phyloP scores from a whole-genome alignment of 2,113 vertebrate genomes.

The Toxostoma redivivum region DNA sequence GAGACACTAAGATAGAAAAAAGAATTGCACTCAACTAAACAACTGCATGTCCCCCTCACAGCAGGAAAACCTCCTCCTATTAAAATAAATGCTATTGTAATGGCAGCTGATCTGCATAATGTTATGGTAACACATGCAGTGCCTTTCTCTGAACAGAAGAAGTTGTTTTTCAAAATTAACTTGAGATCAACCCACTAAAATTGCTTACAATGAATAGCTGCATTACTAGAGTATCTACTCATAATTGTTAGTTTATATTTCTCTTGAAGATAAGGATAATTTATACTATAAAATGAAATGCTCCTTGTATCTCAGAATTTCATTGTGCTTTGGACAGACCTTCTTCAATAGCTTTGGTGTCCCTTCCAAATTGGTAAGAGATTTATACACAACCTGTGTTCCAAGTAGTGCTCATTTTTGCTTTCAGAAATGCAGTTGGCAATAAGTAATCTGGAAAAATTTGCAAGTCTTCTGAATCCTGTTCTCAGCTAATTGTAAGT shows the following conservation, averaged over 20 bases:
- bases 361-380: neutral
- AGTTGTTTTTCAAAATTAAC: neutral
- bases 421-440: neutral
- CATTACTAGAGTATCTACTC: neutral
- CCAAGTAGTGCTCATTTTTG: neutral
- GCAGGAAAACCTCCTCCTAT: neutral
- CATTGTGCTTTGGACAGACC: neutral
- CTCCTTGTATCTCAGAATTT: neutral
- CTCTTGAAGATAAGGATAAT: neutral
- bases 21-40: neutral
- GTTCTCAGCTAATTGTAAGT: neutral
- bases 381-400: neutral
- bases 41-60: neutral
- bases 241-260: neutral
- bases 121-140: neutral
- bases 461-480: neutral
- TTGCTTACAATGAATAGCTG: neutral
- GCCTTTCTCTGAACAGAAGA: constrained; percentile 7
- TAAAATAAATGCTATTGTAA: neutral
- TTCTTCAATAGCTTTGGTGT: neutral
- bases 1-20: neutral
- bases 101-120: neutral
- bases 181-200: neutral
- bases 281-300: neutral
- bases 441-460: neutral